Percentiles rank a stretch among this genome's conserved stretches.
Conservation (phyloP, 2,888 invertebrate genomes). For the Microctonus aethiopoides region DNA sequence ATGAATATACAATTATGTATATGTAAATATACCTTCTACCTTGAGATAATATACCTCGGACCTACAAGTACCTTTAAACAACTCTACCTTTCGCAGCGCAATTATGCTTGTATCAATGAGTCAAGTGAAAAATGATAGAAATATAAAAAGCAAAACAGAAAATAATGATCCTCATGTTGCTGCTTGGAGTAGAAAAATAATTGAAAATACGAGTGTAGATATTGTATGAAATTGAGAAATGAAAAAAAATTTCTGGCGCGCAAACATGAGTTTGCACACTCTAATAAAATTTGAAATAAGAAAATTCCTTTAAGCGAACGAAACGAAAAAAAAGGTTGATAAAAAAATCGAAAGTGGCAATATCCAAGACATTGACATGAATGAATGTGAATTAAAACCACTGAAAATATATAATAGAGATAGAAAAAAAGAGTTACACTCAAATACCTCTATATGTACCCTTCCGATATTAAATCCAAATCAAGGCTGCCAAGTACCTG, state of each 20-base stretch:
- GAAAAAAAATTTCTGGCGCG: constrained; percentile 1
- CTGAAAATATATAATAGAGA: constrained; percentile 30
- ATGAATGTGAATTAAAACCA: constrained; percentile 2
- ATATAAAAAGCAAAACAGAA: constrained; percentile 1
- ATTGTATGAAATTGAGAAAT: not conserved
- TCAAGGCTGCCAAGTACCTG: constrained; percentile 63
- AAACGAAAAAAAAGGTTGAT: constrained; percentile 11
- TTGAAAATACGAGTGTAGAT: not conserved
- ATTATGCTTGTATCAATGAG: constrained; percentile 62
- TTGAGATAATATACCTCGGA: constrained; percentile 64
- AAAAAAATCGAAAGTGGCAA: not conserved
- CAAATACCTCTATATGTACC: not conserved
- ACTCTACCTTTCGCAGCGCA: constrained; percentile 61
- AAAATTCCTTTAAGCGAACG: too few species aligned
- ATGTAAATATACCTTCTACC: constrained; percentile 54
- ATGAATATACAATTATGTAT: constrained; percentile 28
- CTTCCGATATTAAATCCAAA: constrained; percentile 46
- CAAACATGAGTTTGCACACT: not conserved
- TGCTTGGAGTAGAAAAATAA: not conserved
- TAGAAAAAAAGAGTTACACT: constrained; percentile 25
- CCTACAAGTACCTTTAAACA: constrained; percentile 65
- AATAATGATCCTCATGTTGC: not conserved
- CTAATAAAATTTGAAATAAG: constrained; percentile 16
- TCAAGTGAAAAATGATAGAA: constrained; percentile 36
- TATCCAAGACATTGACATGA: not conserved